Conservation (phyloP, 2,113 vertebrate species). For the Ascaphus truei region DNA sequence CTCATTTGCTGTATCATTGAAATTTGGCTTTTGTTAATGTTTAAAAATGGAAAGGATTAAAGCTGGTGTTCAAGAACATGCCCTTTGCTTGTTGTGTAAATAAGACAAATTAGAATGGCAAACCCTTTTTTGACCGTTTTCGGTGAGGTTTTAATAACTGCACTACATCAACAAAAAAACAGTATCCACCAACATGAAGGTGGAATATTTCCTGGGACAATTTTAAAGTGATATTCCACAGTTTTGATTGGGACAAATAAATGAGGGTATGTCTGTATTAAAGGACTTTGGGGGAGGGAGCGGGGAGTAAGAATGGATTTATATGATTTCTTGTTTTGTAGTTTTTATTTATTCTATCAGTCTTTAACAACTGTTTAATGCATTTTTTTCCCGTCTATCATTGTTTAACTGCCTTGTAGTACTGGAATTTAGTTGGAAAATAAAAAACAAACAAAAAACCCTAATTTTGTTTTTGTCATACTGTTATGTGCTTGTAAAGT, state of each 20-base stretch:
- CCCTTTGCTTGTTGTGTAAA: conserved; percentile 76
- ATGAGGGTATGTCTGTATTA: conserved; percentile 74
- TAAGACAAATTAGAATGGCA: conserved; percentile 72
- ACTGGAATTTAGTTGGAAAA: conserved; percentile 89
- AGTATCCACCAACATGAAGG: conserved; percentile 65
- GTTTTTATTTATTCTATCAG: conserved; percentile 81
- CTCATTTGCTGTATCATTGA: conserved; percentile 84
- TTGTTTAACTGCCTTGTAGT: conserved; percentile 86
- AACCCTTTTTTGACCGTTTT: conserved; percentile 64
- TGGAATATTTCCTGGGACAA: conserved; percentile 75
- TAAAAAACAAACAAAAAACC: conserved; percentile 64
- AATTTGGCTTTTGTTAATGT: conserved; percentile 83
- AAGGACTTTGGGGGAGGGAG: conserved; percentile 65
- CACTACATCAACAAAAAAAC: conserved; percentile 60
- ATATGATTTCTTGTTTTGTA: conserved; percentile 82
- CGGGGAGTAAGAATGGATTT: conserved; percentile 75
- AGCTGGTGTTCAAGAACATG: conserved; percentile 77
- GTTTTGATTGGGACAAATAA: conserved; percentile 69
- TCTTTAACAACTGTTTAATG: conserved; percentile 84
- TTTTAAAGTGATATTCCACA: conserved; percentile 71
- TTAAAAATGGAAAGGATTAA: conserved; percentile 75
- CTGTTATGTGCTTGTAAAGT: too few species aligned
- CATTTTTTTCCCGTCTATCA: conserved; percentile 67
- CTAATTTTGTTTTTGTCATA: background rate
- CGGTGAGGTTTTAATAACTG: conserved; percentile 76